Evolutionary conservation across 2,888 invertebrate species (phyloP).

Genomic region (Scotopteryx bipunctaria): DNA sequence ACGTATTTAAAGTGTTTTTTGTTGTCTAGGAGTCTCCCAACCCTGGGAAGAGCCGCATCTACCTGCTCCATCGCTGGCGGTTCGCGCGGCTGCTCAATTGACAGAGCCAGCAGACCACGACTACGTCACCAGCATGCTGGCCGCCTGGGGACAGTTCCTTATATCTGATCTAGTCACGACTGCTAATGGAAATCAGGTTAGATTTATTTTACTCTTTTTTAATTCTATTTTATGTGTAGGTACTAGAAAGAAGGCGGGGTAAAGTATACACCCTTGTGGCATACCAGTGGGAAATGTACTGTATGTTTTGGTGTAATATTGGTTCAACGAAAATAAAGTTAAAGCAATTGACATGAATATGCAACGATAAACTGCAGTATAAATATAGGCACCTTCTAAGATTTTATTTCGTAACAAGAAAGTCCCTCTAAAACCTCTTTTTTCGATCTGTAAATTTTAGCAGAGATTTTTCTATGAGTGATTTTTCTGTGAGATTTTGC

Average conservation of each 20-base stretch:
- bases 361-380: no score
- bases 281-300: neutral
- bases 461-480: no score
- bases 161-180: conserved; percentile 88
- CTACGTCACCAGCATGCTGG: conserved; percentile 89
- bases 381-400: no score
- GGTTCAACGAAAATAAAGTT: neutral
- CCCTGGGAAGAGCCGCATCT: conserved; percentile 82
- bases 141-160: conserved; percentile 91
- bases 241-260: conserved; percentile 5
- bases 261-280: conserved; percentile 5
- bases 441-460: no score
- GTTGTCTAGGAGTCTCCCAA: conserved; percentile 60
- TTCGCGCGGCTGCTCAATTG: conserved; percentile 81
- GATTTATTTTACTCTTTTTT: neutral
- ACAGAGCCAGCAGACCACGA: conserved; percentile 85
- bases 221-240: no score
- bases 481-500: no score
- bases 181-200: conserved; percentile 81
- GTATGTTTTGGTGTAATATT: neutral
- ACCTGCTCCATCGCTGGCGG: conserved; percentile 84
- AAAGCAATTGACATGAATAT: no score
- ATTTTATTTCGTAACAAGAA: no score
- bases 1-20: conserved; percentile 4
- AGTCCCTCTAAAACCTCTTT: no score